Evolutionary conservation across 2,888 invertebrate genomes (phyloP), one percentile per base, ranked within the genome.

Genomic region (Idaea biselata): DNA sequence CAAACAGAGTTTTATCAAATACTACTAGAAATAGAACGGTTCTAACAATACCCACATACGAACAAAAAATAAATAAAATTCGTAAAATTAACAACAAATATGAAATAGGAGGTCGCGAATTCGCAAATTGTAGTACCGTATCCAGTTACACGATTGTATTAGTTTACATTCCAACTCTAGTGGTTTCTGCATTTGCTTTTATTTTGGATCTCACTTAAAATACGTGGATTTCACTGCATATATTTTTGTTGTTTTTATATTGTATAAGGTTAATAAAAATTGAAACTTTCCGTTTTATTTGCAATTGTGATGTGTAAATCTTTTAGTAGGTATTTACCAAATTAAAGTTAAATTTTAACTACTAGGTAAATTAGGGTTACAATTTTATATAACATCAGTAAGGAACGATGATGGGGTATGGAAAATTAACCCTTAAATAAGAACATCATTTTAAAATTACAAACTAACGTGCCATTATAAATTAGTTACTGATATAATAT

Each of bases 41-140:
- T 32, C 68, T 78, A 25, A 77, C 80, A 53, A 75, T 81, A 62
- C 69, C 75, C 33, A 60, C 76, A 18, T 77, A 76, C 58, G 88
- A 86, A 74, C 86, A 86, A 66, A 91, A 89, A 75, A 70, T 88
- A 60, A 90, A 91, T 73, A 89, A 89, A 84, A 86, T 90, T 67
- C 82, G 81, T 55, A 91, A 90, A 83, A 86, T 88, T 67, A 80
- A 85, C 63, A 82, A 86, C 74, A 83, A 87, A 73, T 80, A 87
- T 58, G 85, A 88, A 76, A 73, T 79, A 68, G 75, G 71, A 62
- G 79, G 79, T 32, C 65, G 18, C 7, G 73, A 79, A 65, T 77
- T 77, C 63, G 44, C 44, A 8, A 68, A 69, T 55, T 64, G 69
- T n/a, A 80, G 70, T 68, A 69, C 69, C 66, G 68, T 67, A 62